phyloP scores from a whole-genome alignment of 92 coral and sea anemone species.

The Parazoanthus swiftii region DNA sequence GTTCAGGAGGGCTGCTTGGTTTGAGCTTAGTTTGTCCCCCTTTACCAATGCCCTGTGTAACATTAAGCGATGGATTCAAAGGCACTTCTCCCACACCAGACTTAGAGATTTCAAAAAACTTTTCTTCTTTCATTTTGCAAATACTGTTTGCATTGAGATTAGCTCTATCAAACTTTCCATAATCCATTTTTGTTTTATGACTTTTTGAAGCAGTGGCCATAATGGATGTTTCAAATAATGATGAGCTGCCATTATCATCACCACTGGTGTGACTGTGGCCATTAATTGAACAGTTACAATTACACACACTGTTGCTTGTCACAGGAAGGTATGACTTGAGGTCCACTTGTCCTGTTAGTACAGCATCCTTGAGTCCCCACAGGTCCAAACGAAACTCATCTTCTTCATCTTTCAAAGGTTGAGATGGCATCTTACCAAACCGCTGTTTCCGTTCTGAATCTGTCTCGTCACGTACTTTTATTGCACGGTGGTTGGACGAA shows the following conservation, averaged over 20 bases:
- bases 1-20: conserved; percentile 57
- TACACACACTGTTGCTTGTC: neutral
- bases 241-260: neutral
- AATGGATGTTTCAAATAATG: neutral
- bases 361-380: conserved; percentile 87
- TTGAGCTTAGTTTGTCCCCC: neutral
- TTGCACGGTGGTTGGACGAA: neutral
- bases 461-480: neutral
- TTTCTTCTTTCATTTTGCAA: neutral
- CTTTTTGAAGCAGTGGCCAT: neutral
- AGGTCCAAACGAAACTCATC: conserved; percentile 71
- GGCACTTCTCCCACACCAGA: neutral
- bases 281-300: neutral
- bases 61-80: neutral
- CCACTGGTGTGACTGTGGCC: neutral
- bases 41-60: neutral
- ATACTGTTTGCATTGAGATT: neutral
- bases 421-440: neutral
- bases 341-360: conserved; percentile 71
- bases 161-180: neutral
- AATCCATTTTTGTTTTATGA: neutral
- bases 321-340: conserved; percentile 51
- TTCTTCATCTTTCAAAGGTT: conserved; percentile 51
- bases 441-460: neutral
- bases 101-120: neutral